Conservation (phyloP, 2,797 vertebrate species). For the Petrocephalus sullivani region DNA sequence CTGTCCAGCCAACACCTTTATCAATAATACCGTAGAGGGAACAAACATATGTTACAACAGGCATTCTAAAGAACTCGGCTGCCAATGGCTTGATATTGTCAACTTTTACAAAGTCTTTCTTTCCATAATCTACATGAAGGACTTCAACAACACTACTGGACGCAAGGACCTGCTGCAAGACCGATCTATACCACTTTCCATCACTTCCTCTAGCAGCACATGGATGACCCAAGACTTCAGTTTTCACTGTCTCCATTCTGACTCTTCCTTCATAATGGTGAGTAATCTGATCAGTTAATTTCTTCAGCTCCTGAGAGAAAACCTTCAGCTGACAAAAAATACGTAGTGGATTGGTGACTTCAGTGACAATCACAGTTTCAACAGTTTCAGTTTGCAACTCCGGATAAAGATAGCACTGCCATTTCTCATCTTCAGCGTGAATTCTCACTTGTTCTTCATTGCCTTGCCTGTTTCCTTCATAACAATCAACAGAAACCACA, state of each 20-base stretch:
- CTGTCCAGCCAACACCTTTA: constrained; percentile 72
- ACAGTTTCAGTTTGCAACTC: constrained; percentile 70
- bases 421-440: constrained; percentile 36
- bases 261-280: constrained; percentile 52
- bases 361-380: constrained; percentile 76
- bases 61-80: constrained; percentile 78
- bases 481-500: constrained; percentile 20
- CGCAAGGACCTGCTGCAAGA: constrained; percentile 62
- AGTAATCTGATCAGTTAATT: constrained; percentile 70
- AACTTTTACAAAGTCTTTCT: constrained; percentile 68
- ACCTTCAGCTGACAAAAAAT: constrained; percentile 85
- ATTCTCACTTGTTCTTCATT: constrained; percentile 27
- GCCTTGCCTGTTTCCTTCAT: constrained; percentile 15
- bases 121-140: constrained; percentile 81
- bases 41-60: constrained; percentile 82
- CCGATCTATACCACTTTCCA: constrained; percentile 77
- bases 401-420: constrained; percentile 71
- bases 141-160: constrained; percentile 64
- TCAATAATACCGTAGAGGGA: constrained; percentile 77
- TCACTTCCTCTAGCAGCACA: constrained; percentile 78
- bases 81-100: constrained; percentile 67
- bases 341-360: constrained; percentile 72
- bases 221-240: constrained; percentile 69
- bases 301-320: constrained; percentile 74
- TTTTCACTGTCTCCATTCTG: constrained; percentile 40